phyloP scores from a whole-genome alignment of 1,140 invertebrate genomes.

The Drosophila watanabei region DNA sequence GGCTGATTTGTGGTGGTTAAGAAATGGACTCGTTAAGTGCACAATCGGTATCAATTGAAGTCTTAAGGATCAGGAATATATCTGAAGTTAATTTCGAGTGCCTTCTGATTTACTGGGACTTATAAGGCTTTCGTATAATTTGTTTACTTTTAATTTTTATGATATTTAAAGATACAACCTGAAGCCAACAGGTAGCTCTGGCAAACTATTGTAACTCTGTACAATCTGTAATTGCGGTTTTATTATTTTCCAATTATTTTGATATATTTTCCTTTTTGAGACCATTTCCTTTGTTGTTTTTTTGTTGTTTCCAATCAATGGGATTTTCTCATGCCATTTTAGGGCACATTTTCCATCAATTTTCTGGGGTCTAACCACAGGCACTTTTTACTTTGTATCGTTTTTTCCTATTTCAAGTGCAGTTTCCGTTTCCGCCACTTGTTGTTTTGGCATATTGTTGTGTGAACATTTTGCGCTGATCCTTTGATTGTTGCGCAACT shows the following conservation, averaged over 20 bases:
- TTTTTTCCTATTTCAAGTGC: constrained; percentile 54
- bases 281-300: constrained; percentile 1
- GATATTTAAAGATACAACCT: background rate
- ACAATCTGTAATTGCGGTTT: constrained; percentile 26
- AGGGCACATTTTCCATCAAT: constrained; percentile 41
- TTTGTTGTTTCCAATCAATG: constrained; percentile 22
- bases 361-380: constrained; percentile 54
- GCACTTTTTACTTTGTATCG: constrained; percentile 39
- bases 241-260: constrained; percentile 16
- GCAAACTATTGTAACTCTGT: background rate
- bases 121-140: no score
- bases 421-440: constrained; percentile 76
- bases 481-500: constrained; percentile 79
- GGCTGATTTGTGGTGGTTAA: constrained; percentile 16
- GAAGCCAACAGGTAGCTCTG: constrained; percentile 15
- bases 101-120: background rate
- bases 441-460: constrained; percentile 82
- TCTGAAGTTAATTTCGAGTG: background rate
- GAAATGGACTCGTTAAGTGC: constrained; percentile 12
- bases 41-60: constrained; percentile 1
- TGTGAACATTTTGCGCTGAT: constrained; percentile 78
- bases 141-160: background rate
- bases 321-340: constrained; percentile 65
- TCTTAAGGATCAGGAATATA: background rate
- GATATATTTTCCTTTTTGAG: background rate